Conservation (phyloP, 2,888 invertebrate genomes). For the Agriopis aurantiaria region DNA sequence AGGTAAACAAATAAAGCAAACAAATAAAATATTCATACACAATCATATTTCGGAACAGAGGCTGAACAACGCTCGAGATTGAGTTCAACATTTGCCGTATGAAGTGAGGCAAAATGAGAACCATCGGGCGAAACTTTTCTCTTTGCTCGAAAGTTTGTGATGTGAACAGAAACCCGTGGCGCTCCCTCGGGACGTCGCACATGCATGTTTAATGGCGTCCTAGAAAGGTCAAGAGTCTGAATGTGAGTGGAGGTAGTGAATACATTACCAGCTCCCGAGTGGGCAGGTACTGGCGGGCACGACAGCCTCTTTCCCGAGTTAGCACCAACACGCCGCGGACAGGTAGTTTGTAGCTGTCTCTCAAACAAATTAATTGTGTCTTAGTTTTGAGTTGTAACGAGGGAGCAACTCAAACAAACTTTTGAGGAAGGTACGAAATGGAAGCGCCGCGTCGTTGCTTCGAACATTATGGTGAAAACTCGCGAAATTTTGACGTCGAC, state of each 20-base stretch:
- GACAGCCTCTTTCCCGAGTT: constrained; percentile 77
- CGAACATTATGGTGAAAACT: constrained; percentile 65
- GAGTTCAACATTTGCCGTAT: constrained; percentile 63
- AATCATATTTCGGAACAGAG: constrained; percentile 54
- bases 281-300: constrained; percentile 63
- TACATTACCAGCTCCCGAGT: constrained; percentile 78
- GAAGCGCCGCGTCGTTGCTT: constrained; percentile 59
- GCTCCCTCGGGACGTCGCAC: constrained; percentile 73
- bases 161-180: constrained; percentile 74
- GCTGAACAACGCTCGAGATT: constrained; percentile 59
- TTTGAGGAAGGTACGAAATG: constrained; percentile 72
- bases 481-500: constrained; percentile 60
- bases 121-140: constrained; percentile 77
- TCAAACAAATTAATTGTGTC: constrained; percentile 84
- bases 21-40: constrained; percentile 50
- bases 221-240: constrained; percentile 82
- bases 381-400: constrained; percentile 78
- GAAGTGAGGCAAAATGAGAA: constrained; percentile 73
- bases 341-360: constrained; percentile 84
- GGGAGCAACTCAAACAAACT: constrained; percentile 75
- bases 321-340: constrained; percentile 68
- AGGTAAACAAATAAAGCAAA: constrained; percentile 38
- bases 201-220: constrained; percentile 84
- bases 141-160: constrained; percentile 79
- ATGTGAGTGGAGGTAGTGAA: constrained; percentile 76